Conservation (phyloP, 2,113 vertebrate genomes). For the Mixornis gularis region DNA sequence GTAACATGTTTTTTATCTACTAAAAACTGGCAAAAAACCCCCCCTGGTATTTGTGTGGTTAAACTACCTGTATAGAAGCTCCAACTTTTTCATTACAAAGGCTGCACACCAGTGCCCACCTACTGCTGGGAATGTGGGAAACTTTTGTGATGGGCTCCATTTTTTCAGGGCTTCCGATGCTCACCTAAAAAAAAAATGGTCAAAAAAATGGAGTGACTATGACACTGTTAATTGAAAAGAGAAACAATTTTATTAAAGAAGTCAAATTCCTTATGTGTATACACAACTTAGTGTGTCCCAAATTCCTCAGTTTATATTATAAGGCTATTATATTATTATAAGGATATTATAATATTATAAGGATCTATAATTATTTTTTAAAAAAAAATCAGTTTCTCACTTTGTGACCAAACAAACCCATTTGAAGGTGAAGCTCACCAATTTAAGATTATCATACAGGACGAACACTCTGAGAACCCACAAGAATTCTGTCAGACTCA, state of each 20-base stretch:
- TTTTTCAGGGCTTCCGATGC: slow-evolving; percentile 97
- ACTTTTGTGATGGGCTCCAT: slow-evolving; percentile 99
- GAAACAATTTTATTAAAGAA: neutral
- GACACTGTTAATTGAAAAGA: neutral
- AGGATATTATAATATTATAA: too few relatives aligned
- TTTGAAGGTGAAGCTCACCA: neutral
- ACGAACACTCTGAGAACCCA: neutral
- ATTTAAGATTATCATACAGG: neutral
- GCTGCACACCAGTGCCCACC: slow-evolving; percentile 94
- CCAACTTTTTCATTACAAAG: slow-evolving; percentile 93
- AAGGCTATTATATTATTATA: too few relatives aligned
- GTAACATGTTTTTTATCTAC: neutral
- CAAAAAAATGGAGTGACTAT: neutral
- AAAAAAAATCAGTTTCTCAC: neutral
- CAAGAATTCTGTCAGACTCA: neutral
- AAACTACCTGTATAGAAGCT: slow-evolving; percentile 91
- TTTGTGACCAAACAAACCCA: neutral
- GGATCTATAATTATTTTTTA: neutral
- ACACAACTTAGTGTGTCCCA: neutral
- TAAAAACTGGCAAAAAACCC: neutral
- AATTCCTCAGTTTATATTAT: neutral
- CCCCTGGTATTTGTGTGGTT: fast-evolving
- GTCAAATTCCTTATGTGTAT: neutral
- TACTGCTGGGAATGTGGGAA: slow-evolving; percentile 94
- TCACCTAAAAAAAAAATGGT: slow-evolving; percentile 77